These are phyloP conservation scores for Macroglossus sobrinus DNA, from an alignment of 2,113 vertebrate species.

Conservation along the genomic window DNA sequence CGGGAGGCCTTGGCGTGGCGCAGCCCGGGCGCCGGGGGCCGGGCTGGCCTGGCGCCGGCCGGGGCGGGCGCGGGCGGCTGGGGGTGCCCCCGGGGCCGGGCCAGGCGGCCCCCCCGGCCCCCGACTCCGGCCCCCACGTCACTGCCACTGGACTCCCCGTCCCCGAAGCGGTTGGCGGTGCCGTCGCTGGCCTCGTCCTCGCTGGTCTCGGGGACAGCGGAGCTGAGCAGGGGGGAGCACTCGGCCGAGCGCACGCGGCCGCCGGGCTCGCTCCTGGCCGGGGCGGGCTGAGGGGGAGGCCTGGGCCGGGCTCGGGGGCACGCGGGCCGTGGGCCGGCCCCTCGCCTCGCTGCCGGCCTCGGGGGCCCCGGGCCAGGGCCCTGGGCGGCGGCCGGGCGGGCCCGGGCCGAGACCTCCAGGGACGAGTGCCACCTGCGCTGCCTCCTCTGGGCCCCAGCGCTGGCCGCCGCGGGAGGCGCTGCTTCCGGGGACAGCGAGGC, in stretches of 20 bases:
- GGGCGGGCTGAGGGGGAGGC: slow-evolving; percentile 71
- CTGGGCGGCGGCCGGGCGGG: slow-evolving; percentile 45
- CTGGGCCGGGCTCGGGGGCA: slow-evolving; percentile 74
- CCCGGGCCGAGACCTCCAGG: slow-evolving; percentile 80
- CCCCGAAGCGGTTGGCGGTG: slow-evolving; percentile 90
- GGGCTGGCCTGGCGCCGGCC: slow-evolving; percentile 69
- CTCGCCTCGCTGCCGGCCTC: slow-evolving; percentile 43
- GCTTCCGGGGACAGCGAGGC: slow-evolving; percentile 68
- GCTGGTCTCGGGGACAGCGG: slow-evolving; percentile 89
- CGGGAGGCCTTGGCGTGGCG: slow-evolving; percentile 95
- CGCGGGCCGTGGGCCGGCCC: slow-evolving; percentile 67
- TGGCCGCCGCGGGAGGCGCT: slow-evolving; percentile 10
- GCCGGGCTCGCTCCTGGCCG: slow-evolving; percentile 84
- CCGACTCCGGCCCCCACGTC: slow-evolving; percentile 79
- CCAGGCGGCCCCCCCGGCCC: slow-evolving; percentile 77
- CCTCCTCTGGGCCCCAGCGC: slow-evolving; percentile 77
- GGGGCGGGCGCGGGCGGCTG: slow-evolving; percentile 63
- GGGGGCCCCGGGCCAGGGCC: slow-evolving; percentile 68
- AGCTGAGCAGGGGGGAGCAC: slow-evolving; percentile 87
- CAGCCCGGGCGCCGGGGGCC: slow-evolving; percentile 84
- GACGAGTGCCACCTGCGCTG: slow-evolving; percentile 85
- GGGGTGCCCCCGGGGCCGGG: slow-evolving; percentile 80
- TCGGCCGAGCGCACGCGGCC: slow-evolving; percentile 87
- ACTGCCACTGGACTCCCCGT: slow-evolving; percentile 90
- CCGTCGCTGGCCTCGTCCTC: slow-evolving; percentile 91